Evolutionary conservation across 2,888 invertebrate genomes (phyloP).

Genomic region (Petrolisthes manimaculis): DNA sequence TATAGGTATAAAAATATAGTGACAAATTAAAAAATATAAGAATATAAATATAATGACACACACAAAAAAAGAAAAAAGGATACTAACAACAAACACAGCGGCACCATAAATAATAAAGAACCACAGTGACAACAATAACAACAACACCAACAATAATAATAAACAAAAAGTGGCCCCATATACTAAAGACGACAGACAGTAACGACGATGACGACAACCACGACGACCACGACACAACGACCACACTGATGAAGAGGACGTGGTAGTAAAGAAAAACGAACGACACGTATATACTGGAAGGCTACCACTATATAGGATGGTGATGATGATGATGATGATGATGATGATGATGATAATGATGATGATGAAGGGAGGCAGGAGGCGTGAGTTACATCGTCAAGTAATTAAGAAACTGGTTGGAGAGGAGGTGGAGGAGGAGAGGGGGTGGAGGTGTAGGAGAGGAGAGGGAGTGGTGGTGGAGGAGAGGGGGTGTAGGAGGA

Average conservation of each 20-base stretch:
- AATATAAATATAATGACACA: neutral
- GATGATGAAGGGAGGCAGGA: neutral
- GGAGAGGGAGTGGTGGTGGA: neutral
- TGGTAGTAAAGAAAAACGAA: neutral
- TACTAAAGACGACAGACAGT: neutral
- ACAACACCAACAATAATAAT: neutral
- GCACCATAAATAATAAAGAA: neutral
- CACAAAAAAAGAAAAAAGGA: neutral
- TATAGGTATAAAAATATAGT: neutral
- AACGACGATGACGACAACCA: neutral
- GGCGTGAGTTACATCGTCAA: no score
- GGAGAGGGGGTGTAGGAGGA: neutral
- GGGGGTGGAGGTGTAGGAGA: neutral
- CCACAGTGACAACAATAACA: neutral
- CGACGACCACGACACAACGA: neutral
- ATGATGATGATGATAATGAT: neutral
- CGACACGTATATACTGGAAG: neutral
- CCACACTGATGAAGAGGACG: neutral
- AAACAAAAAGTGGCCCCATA: neutral
- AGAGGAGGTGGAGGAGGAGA: no score
- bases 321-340: neutral
- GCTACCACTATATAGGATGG: neutral
- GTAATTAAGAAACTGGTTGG: no score
- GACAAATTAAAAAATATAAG: neutral
- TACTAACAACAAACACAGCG: neutral